phyloP scores from a whole-genome alignment of 2,797 vertebrate genomes.

The Enteromius treurensis region DNA sequence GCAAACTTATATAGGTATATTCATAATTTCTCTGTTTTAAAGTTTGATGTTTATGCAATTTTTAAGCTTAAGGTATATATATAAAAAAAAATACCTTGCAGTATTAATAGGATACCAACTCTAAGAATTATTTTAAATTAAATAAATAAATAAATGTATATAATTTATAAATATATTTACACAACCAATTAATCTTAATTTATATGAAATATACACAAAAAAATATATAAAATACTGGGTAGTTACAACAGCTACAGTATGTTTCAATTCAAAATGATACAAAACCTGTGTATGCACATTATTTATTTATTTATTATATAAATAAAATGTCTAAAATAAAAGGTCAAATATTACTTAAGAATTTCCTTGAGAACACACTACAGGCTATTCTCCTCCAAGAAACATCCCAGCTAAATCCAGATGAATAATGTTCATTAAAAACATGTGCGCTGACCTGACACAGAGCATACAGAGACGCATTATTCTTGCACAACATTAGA shows the following conservation, averaged over 20 bases:
- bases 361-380: background rate
- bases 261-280: too few relatives aligned
- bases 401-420: background rate
- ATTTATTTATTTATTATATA: too few relatives aligned
- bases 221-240: too few relatives aligned
- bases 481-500: conserved; percentile 48
- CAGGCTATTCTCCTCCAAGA: background rate
- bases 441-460: conserved; percentile 20
- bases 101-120: background rate
- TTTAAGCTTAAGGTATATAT: background rate
- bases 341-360: too few relatives aligned
- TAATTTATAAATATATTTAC: background rate
- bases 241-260: too few relatives aligned
- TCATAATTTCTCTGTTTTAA: background rate
- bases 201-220: too few relatives aligned
- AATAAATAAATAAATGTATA: background rate
- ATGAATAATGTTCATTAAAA: conserved; percentile 38
- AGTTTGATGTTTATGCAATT: background rate
- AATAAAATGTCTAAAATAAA: too few relatives aligned
- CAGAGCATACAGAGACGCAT: background rate
- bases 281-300: too few relatives aligned
- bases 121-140: background rate
- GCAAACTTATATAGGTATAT: background rate
- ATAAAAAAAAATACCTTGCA: too few relatives aligned
- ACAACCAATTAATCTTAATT: too few relatives aligned